phyloP scores from a whole-genome alignment of 2,797 vertebrate genomes.

The Ptychobarbus kaznakovi region DNA sequence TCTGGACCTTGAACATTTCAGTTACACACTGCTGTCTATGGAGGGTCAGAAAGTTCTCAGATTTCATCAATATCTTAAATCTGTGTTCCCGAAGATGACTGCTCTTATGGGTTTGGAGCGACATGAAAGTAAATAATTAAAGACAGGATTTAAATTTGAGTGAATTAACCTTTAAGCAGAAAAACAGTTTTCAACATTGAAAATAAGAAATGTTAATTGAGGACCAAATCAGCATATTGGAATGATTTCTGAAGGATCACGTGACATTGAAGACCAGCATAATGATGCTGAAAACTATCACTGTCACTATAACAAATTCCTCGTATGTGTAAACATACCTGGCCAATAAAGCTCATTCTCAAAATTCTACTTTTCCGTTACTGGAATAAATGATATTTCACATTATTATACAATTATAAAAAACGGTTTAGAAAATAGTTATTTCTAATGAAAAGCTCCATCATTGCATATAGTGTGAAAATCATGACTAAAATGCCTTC shows the following conservation, averaged over 20 bases:
- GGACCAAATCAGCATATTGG: not conserved
- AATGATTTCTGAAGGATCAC: not conserved
- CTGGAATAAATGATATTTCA: not conserved
- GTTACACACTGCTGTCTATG: not conserved
- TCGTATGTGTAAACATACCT: too few species aligned
- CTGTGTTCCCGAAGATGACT: not conserved
- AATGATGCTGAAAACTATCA: not conserved
- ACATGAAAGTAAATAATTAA: not conserved
- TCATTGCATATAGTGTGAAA: not conserved
- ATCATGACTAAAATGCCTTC: not conserved
- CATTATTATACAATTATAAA: not conserved
- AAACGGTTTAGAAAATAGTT: too few species aligned
- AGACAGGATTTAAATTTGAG: not conserved
- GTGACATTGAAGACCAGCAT: not conserved
- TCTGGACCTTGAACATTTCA: not conserved
- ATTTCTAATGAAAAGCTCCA: not conserved
- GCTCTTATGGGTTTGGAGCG: not conserved
- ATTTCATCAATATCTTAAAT: not conserved
- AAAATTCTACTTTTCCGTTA: not conserved
- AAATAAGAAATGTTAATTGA: not conserved
- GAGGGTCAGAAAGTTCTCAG: not conserved
- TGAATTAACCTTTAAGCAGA: not conserved
- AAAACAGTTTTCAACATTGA: not conserved
- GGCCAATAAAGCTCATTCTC: too few species aligned
- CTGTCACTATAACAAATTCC: too few species aligned